Conservation (phyloP, 1,140 invertebrate species). For the Coboldia fuscipes region DNA sequence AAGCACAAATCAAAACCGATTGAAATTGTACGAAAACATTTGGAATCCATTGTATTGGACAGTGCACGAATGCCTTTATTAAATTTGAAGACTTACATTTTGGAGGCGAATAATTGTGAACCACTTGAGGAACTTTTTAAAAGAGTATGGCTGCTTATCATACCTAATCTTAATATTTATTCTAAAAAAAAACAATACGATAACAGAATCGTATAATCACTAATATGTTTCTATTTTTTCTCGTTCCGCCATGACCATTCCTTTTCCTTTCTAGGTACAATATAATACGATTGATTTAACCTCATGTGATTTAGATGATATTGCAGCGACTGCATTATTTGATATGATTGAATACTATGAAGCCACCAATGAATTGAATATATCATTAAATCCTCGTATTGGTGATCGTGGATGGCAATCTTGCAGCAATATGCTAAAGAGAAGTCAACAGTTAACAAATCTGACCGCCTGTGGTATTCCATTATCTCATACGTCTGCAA, state of each 20-base stretch:
- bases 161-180: background rate
- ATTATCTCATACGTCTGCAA: conserved; percentile 15
- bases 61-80: conserved; percentile 25
- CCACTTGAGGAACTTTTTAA: conserved; percentile 55
- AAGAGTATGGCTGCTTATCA: conserved; percentile 23
- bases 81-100: conserved; percentile 25
- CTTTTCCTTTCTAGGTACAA: conserved; percentile 10
- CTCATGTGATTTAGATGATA: conserved; percentile 14
- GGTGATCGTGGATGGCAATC: conserved; percentile 45
- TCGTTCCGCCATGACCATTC: background rate
- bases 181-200: background rate
- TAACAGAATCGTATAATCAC: background rate
- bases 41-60: conserved; percentile 30
- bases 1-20: conserved; percentile 44
- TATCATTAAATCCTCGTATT: conserved; percentile 53
- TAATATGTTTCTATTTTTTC: background rate
- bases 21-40: conserved; percentile 41
- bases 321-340: conserved; percentile 37
- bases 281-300: conserved; percentile 19
- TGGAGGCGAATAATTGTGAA: conserved; percentile 40
- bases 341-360: conserved; percentile 89
- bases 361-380: conserved; percentile 51
- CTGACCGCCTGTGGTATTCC: conserved; percentile 18
- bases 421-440: conserved; percentile 17
- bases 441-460: conserved; percentile 14